Evolutionary conservation across 2,113 vertebrate species (phyloP), one percentile per base, ranked within the genome.

Genomic region (Phrynosoma blainvillii): DNA sequence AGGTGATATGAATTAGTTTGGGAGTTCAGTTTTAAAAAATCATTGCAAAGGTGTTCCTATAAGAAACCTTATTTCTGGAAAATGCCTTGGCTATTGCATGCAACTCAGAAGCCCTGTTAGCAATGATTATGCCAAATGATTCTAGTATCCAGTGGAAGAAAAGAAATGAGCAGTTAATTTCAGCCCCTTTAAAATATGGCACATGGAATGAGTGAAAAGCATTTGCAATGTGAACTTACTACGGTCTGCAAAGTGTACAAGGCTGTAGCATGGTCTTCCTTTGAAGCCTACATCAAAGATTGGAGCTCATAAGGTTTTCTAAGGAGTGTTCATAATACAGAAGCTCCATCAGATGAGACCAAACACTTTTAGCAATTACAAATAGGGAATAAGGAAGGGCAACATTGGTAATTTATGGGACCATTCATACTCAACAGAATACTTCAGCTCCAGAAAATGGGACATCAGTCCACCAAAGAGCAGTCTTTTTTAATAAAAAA

Each of bases 31-130:
- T 14, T 25, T 21, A 76, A 47, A 47, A 86, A 84, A 23, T 87
- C 80, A 88, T 91, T 94, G 94, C 86, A 90, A 94, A 79, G 89
- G 88, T 23, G 21, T 30, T 76, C 11, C 13, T 85, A 90, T 93
- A 89, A 90, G 87, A 77, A 68, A 36, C 65, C 18, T 42, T 12
- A 66, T 88, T 84, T 78, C 66, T 25, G 52, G 23, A 66, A 73
- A 73, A 54, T 62, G 73, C 42, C 47, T 71, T 93, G 89, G 90
- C 91, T 4, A 78, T 85, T 84, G 0, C 92, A 90, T 0, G 0
- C 92, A 88, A 92, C 89, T 92, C 20, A 86, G 92, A 92, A 21
- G 70, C 88, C 92, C 30, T 0, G 87, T 91, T 30, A 93, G 88
- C 0, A 0, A 74, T 36, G 79, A 56, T 85, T 94, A 92, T 90